Evolutionary conservation across 1,140 invertebrate genomes (phyloP).

Genomic region (Lepidurus packardi): DNA sequence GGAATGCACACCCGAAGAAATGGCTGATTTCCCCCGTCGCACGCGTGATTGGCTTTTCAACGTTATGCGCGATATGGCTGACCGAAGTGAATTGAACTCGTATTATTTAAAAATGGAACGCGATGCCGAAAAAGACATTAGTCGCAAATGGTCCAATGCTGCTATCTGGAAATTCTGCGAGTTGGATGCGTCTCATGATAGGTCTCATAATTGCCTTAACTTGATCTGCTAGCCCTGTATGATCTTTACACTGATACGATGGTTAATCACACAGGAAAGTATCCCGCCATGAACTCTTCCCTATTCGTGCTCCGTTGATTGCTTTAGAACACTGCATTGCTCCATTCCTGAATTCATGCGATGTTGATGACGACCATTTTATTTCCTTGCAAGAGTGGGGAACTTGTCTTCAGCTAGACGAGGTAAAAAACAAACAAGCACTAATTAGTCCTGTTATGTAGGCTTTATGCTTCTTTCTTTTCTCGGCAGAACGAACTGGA

Average conservation of each 20-base stretch:
- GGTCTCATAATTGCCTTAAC: slow-evolving; percentile 45
- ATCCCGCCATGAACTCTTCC: slow-evolving; percentile 88
- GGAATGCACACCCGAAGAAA: slow-evolving; percentile 73
- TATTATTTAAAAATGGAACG: slow-evolving; percentile 79
- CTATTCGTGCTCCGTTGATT: slow-evolving; percentile 83
- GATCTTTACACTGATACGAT: background rate
- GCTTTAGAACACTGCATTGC: slow-evolving; percentile 90
- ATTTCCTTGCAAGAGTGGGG: slow-evolving; percentile 89
- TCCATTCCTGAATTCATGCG: slow-evolving; percentile 87
- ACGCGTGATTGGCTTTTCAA: slow-evolving; percentile 97
- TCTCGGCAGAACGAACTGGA: slow-evolving; percentile 52
- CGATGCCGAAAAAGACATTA: slow-evolving; percentile 76
- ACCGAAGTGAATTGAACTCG: slow-evolving; percentile 74
- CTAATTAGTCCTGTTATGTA: slow-evolving; percentile 12
- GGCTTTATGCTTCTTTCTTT: slow-evolving; percentile 24
- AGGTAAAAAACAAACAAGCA: slow-evolving; percentile 48
- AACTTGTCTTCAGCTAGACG: slow-evolving; percentile 75
- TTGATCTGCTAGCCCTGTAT: background rate
- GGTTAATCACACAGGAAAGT: slow-evolving; percentile 53
- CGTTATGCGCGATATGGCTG: slow-evolving; percentile 89
- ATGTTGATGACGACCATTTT: slow-evolving; percentile 76
- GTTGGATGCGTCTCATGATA: slow-evolving; percentile 79
- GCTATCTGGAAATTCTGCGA: slow-evolving; percentile 97
- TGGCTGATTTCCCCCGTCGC: slow-evolving; percentile 82
- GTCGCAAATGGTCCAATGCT: slow-evolving; percentile 77